phyloP scores from a whole-genome alignment of 37 sponge, comb jelly and placozoan species.

The Beroe forskalii region DNA sequence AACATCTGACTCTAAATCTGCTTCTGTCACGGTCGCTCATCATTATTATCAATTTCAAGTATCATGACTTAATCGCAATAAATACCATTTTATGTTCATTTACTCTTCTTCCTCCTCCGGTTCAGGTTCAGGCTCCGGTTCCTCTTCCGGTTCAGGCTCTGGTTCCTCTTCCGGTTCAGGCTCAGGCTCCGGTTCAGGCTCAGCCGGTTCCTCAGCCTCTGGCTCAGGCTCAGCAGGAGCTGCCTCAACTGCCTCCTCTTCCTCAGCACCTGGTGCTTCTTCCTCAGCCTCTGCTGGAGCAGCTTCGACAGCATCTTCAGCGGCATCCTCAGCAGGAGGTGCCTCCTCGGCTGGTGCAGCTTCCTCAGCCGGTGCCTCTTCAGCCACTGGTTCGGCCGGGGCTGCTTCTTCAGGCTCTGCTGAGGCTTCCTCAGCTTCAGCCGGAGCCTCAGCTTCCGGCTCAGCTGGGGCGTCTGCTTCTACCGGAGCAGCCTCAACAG shows the following conservation, averaged over 20 bases:
- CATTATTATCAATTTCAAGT: too few relatives aligned
- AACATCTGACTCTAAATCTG: too few relatives aligned
- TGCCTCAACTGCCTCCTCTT: conserved; percentile 5
- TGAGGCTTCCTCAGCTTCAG: not conserved
- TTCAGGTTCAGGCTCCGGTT: not conserved
- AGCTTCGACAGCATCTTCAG: conserved; percentile 14
- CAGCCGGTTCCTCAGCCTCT: not conserved
- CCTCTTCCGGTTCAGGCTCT: not conserved
- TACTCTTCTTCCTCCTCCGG: not conserved
- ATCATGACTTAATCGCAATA: not conserved
- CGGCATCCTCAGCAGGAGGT: not conserved
- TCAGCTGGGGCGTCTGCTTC: conserved; percentile 10
- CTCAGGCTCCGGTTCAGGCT: not conserved
- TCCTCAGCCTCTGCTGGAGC: not conserved
- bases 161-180: not conserved
- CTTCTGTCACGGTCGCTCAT: too few relatives aligned
- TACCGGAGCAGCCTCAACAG: not conserved
- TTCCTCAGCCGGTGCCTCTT: too few relatives aligned
- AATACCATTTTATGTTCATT: not conserved
- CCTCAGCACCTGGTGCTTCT: not conserved
- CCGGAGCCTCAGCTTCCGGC: not conserved
- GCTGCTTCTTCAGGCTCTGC: not conserved
- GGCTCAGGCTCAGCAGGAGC: not conserved
- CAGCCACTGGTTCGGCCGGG: not conserved
- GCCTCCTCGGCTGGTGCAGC: conserved; percentile 1